These are phyloP conservation scores for Bombyx mandarina DNA, from an alignment of 1,140 invertebrate genomes.

Conservation along the genomic window DNA sequence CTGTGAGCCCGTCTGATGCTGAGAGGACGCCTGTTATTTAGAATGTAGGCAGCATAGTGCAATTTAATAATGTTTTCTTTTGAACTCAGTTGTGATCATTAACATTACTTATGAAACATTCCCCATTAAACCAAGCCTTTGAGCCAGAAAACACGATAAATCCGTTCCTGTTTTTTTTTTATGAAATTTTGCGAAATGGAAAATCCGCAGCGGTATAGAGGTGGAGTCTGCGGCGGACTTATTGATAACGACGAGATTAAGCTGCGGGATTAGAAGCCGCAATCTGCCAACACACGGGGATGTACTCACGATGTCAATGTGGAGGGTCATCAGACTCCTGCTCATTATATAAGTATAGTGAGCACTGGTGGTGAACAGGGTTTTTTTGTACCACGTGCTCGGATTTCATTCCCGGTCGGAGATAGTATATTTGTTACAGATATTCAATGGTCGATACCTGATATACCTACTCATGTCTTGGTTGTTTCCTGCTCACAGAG, in stretches of 20 bases:
- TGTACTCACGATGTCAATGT: too few species aligned
- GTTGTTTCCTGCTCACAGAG: too few species aligned
- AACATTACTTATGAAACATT: too few species aligned
- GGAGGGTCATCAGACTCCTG: too few species aligned
- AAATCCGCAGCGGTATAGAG: neutral
- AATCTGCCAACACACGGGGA: conserved; percentile 4
- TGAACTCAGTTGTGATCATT: too few species aligned
- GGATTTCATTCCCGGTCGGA: neutral
- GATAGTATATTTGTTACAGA: too few species aligned
- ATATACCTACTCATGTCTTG: too few species aligned
- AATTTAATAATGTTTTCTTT: too few species aligned
- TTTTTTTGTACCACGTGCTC: neutral
- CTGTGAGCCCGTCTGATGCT: too few species aligned
- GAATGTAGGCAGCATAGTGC: too few species aligned
- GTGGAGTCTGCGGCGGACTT: conserved; percentile 5
- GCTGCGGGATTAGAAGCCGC: conserved; percentile 5
- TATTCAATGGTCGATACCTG: too few species aligned
- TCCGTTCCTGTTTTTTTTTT: neutral
- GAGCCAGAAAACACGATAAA: neutral
- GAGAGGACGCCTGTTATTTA: too few species aligned
- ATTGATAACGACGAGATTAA: conserved; percentile 9
- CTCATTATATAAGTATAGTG: neutral
- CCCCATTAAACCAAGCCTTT: neutral
- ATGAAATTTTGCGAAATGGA: conserved; percentile 2
- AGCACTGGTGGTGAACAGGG: neutral